phyloP scores from a whole-genome alignment of 2,797 vertebrate species.

The Setipinna tenuifilis region DNA sequence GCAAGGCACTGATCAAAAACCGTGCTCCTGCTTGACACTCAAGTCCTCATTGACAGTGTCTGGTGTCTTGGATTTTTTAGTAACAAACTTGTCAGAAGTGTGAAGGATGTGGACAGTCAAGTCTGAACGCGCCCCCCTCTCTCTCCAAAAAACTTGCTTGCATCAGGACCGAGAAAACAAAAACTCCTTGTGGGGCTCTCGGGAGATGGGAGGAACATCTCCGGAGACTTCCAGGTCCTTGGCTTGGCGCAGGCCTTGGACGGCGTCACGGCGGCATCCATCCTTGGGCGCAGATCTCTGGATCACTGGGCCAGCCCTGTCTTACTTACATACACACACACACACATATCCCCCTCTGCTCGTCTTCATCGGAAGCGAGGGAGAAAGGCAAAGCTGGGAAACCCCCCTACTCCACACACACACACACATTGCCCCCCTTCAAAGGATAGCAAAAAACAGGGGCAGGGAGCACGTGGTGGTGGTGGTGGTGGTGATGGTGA shows the following conservation, averaged over 20 bases:
- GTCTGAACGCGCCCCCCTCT: constrained; percentile 29
- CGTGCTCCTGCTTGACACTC: constrained; percentile 31
- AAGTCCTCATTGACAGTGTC: constrained; percentile 24
- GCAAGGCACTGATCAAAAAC: constrained; percentile 46
- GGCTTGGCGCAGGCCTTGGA: constrained; percentile 39
- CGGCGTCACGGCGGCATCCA: constrained; percentile 32
- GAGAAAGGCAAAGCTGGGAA: constrained; percentile 58
- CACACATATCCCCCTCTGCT: constrained; percentile 40
- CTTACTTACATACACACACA: constrained; percentile 59
- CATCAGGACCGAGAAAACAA: constrained; percentile 44
- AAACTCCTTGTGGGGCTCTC: constrained; percentile 59
- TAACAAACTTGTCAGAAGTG: constrained; percentile 46
- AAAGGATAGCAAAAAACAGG: neutral
- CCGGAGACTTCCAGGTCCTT: constrained; percentile 55
- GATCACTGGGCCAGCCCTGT: constrained; percentile 71
- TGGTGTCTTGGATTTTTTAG: constrained; percentile 33
- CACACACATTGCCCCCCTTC: neutral
- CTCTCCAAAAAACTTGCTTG: constrained; percentile 34
- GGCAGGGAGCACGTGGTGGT: neutral
- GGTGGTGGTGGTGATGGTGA: neutral
- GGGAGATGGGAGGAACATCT: constrained; percentile 62
- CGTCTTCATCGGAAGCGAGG: constrained; percentile 53
- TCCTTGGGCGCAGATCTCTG: constrained; percentile 35
- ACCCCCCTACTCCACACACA: constrained; percentile 36
- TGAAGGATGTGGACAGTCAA: constrained; percentile 52